Evolutionary conservation across 2,888 invertebrate genomes (phyloP).

Genomic region (Nomada goodeniana): DNA sequence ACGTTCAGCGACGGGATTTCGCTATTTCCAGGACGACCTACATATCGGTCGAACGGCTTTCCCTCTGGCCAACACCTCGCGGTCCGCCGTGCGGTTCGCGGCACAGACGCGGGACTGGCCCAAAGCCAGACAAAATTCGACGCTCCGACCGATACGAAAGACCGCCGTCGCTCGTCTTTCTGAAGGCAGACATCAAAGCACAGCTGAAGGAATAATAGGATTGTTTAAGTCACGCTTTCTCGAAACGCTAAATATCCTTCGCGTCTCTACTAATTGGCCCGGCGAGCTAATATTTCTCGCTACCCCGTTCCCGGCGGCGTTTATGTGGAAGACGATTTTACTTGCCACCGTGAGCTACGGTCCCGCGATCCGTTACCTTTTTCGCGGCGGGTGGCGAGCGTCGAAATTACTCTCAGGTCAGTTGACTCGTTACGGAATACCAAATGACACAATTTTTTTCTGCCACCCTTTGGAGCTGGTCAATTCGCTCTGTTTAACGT

Average conservation of each 20-base stretch:
- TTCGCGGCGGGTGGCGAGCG: no score
- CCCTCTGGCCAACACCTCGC: slow-evolving; percentile 65
- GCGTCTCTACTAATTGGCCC: slow-evolving; percentile 34
- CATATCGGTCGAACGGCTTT: slow-evolving; percentile 70
- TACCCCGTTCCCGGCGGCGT: background rate
- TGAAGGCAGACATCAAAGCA: slow-evolving; percentile 50
- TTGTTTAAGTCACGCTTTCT: slow-evolving; percentile 52
- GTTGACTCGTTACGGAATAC: no score
- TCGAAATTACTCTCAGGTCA: no score
- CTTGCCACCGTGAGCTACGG: no score
- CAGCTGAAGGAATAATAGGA: slow-evolving; percentile 46
- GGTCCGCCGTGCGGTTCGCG: slow-evolving; percentile 48
- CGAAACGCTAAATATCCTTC: slow-evolving; percentile 19
- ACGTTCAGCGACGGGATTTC: slow-evolving; percentile 65
- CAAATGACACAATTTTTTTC: no score
- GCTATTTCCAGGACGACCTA: slow-evolving; percentile 72
- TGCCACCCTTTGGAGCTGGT: no score
- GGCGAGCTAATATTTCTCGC: slow-evolving; percentile 37
- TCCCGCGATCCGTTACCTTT: no score
- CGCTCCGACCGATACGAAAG: slow-evolving; percentile 33
- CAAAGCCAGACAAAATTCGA: slow-evolving; percentile 52
- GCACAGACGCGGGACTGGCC: slow-evolving; percentile 46
- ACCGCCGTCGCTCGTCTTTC: slow-evolving; percentile 14
- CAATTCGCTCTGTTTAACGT: no score
- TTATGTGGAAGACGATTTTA: slow-evolving; percentile 4